Evolutionary conservation across 92 coral and sea anemone species (phyloP).

Genomic region (Zoanthus solanderi): DNA sequence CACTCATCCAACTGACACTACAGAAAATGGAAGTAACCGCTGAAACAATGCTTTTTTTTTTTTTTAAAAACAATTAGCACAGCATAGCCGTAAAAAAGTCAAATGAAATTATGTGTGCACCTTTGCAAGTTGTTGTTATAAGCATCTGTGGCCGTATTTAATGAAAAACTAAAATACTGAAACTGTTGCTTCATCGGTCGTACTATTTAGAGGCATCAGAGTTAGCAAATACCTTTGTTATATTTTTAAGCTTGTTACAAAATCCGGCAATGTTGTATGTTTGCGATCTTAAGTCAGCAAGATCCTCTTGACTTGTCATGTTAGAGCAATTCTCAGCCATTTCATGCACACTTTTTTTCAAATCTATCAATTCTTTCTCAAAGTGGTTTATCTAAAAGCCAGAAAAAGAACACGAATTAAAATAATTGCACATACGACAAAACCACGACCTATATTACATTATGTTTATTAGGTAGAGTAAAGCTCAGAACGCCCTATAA

Average conservation of each 20-base stretch:
- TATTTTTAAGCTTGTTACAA: slow-evolving; percentile 42
- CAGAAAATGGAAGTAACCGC: too few relatives aligned
- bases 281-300: slow-evolving; percentile 39
- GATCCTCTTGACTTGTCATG: slow-evolving; percentile 21
- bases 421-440: background rate
- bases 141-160: too few relatives aligned
- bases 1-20: too few relatives aligned
- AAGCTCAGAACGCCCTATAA: too few relatives aligned
- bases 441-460: background rate
- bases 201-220: background rate
- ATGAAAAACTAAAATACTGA: too few relatives aligned
- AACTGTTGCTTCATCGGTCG: background rate
- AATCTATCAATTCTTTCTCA: slow-evolving; percentile 66
- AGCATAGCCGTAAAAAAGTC: too few relatives aligned
- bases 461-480: too few relatives aligned
- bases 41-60: too few relatives aligned
- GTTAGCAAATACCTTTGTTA: slow-evolving; percentile 45
- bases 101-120: too few relatives aligned
- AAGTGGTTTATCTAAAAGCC: slow-evolving; percentile 72
- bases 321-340: slow-evolving; percentile 54
- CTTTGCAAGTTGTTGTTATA: too few relatives aligned
- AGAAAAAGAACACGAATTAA: background rate
- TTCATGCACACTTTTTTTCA: slow-evolving; percentile 56
- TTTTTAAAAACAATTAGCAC: too few relatives aligned
- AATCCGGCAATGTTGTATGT: slow-evolving; percentile 36